These are phyloP conservation scores for Brachyistius frenatus DNA, from an alignment of 2,113 vertebrate genomes.

Conservation along the genomic window DNA sequence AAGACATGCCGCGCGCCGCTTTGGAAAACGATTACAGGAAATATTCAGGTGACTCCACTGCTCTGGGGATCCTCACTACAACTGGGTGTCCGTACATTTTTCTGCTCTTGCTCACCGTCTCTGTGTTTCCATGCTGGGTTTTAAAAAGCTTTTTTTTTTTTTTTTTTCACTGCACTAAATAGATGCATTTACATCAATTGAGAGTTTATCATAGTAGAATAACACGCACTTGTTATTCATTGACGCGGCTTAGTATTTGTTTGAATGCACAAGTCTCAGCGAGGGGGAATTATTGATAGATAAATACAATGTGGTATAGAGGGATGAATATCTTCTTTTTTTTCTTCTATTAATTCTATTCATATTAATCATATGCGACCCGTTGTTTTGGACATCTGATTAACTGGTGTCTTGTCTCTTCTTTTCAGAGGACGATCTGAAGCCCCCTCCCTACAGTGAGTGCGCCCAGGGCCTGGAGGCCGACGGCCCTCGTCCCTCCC, in stretches of 20 bases:
- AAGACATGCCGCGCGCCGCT: not conserved
- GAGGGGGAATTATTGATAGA: not conserved
- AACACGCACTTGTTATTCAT: no score
- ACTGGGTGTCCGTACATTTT: not conserved
- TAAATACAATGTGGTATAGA: not conserved
- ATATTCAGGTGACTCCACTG: not conserved
- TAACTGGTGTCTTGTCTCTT: not conserved
- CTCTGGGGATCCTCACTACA: not conserved
- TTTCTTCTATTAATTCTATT: not conserved
- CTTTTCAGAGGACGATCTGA: conserved; percentile 84
- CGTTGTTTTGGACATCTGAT: not conserved
- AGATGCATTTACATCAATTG: not conserved
- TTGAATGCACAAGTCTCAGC: not conserved
- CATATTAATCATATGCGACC: not conserved
- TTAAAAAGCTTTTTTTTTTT: conserved; percentile 3
- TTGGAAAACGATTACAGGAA: not conserved
- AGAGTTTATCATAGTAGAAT: not conserved
- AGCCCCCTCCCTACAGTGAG: conserved; percentile 89
- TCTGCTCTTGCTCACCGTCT: not conserved
- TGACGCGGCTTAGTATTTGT: no score
- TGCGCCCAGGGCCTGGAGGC: conserved; percentile 70
- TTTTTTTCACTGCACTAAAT: not conserved
- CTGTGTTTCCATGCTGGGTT: not conserved
- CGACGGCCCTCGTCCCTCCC: conserved; percentile 55
- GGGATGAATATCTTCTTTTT: not conserved